Evolutionary conservation across 2,797 vertebrate genomes (phyloP), one percentile per base, ranked within the genome.

Genomic region (Microcaecilia unicolor): DNA sequence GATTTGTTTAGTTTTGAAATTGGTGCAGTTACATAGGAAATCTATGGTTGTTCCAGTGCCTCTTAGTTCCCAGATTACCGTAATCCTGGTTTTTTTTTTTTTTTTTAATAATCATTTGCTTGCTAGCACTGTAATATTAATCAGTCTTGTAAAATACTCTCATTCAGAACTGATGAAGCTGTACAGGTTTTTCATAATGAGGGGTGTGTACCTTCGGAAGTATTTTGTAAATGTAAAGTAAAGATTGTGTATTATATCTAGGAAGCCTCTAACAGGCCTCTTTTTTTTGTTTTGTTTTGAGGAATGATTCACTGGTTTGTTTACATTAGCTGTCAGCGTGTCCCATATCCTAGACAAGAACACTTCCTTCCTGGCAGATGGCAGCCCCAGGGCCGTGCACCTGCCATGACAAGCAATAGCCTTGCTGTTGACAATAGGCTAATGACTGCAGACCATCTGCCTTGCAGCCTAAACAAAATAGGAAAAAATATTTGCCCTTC

Each of bases 381-480:
- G 77, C 64, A 80, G 74, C 77, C 76, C 70, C 67, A 64, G 75
- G 76, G 83, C 84, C 67, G 58, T 80, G 83, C 80, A 86, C 86
- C 90, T 91, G 86, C 84, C 72, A 51, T 68, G 62, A 72, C 65
- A 76, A 83, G 84, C 76, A 70, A 41, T 72, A 70, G 83, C 72
- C 58, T 70, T 41, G 10, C 64, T 82, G 79, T 70, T 85, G 81
- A 87, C 81, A 84, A 86, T 83, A 82, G 77, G 67, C 78, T 81
- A 83, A 86, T 90, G 85, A 84, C 76, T 65, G 74, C 80, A 73
- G 74, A 57, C 79, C 76, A 84, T 86, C 82, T 88, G 88, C 82
- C 49, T 61, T 37, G 19, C 22, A 72, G 75, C 67, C 65, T 61
- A 58, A 69, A 70, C 75, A 61, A 39, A 69, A 51, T 19, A 37